Evolutionary conservation across 2,113 vertebrate species (phyloP), one percentile per base, ranked within the genome.

Genomic region (Pelobates fuscus): DNA sequence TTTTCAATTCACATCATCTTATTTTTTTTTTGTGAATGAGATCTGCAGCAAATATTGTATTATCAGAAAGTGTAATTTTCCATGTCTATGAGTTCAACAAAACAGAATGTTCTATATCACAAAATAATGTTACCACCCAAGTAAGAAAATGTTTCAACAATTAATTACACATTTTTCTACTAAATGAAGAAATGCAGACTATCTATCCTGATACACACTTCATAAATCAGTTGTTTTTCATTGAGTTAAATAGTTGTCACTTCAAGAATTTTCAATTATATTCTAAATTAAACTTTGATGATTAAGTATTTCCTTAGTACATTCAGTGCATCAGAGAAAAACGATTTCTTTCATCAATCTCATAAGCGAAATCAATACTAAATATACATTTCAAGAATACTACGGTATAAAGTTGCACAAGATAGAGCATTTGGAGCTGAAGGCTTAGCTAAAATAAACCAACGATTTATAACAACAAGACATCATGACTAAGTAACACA

Each of bases 321-420:
- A 61, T 27, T 59, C 69, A 46, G 21, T 27, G 32, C 44, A 23
- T 58, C 67, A n/a, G 54, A 41, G 67, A 70, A 70, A 10, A 24
- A 71, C 26, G 57, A 26, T 27, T 71, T 46, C 57, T 61, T 70
- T 70, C 67, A 59, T 71, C 37, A 70, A 60, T 59, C 55, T 59
- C 55, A 60, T 70, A 46, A 71, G 46, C 20, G 23, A 71, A 71
- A 71, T 71, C 69, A 71, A 71, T 71, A 61, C 17, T 18, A 71
- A 71, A 71, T 71, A 57, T 71, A 60, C 49, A 71, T 71, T 71
- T 61, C n/a, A 62, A 49, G 69, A 46, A 32, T 44, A 20, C 26
- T 18, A 32, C 32, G 25, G 18, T 26, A 61, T 58, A 71, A 29
- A 62, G 24, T 27, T 14, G 32, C 23, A 71, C 43, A 27, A 10